Base-by-base conservation (phyloP, 2,888 invertebrate species). In the Doris montereyensis region DNA sequence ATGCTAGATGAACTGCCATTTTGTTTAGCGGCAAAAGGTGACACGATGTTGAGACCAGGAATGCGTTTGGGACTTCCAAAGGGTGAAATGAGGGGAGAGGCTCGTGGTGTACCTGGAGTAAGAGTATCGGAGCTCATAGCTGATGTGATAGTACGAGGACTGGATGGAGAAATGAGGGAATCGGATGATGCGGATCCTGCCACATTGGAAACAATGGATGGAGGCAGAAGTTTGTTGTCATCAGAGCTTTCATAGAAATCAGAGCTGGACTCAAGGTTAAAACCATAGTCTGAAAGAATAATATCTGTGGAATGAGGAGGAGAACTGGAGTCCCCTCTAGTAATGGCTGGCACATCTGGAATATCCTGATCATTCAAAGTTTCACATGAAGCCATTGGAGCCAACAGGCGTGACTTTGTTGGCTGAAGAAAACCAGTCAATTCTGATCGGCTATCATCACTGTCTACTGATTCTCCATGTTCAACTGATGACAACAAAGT, bases 381-480 rank as follows among this genome's bases (percentile, higher is more conserved):
- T 79, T 91, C 91, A 81, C 89, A 91, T 0, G 89, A 89, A 0
- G 91, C 91, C 3, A 91, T 90, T n/a, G 91, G 91, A 28, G 91
- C 91, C 60, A 90, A 85, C 65, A 90, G 86, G 78, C 88, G 89
- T 41, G 84, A 83, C 74, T 85, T 86, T 5, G 88, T 86, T 10
- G 88, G 85, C 26, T 79, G 81, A 62, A 88, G 79, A 77, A 84
- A 88, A 71, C 81, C 82, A 34, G 82, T 83, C 52, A 87, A 81
- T 68, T 87, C 87, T 34, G 82, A 79, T 28, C 83, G 82, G 80
- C 87, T 87, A 71, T 87, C 87, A 76, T 81, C 83, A 65, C 82
- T 84, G 77, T 86, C 86, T 68, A 84, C 83, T 1, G 87, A 87
- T 32, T 87, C 86, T 34, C 82, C 83, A 60, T 84, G 79, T 35